These are phyloP conservation scores for Heliconius himera DNA, from an alignment of 1,140 invertebrate species.

Conservation along the genomic window DNA sequence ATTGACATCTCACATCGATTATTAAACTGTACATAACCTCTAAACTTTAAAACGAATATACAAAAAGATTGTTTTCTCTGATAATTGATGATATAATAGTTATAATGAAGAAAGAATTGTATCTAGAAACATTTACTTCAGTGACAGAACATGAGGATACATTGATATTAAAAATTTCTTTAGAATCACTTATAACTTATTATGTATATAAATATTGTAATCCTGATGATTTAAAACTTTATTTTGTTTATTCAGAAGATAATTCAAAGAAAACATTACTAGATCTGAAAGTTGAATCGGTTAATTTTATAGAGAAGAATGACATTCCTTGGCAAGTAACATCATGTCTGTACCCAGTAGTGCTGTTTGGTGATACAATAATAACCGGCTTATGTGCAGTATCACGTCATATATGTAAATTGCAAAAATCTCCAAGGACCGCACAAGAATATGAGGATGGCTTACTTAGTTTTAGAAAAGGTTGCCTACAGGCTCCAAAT, in stretches of 20 bases:
- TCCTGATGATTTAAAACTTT: conserved; percentile 51
- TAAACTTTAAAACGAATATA: background rate
- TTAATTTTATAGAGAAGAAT: conserved; percentile 43
- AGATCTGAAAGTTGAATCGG: conserved; percentile 39
- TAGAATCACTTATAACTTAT: conserved; percentile 73
- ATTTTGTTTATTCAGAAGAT: conserved; percentile 49
- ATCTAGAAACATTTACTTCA: conserved; percentile 49
- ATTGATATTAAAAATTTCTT: conserved; percentile 47
- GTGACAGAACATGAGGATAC: conserved; percentile 39
- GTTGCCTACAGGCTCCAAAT: conserved; percentile 90
- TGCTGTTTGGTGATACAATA: conserved; percentile 82
- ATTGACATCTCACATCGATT: background rate
- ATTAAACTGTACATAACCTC: background rate
- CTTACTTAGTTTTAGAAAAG: conserved; percentile 89
- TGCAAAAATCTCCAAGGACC: conserved; percentile 42
- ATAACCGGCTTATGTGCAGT: conserved; percentile 87
- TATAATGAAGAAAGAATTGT: conserved; percentile 43
- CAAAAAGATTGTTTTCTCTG: background rate
- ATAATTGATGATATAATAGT: background rate
- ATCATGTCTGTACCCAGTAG: conserved; percentile 83
- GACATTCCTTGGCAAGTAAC: conserved; percentile 66
- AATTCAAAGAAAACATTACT: conserved; percentile 31
- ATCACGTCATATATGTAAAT: conserved; percentile 85
- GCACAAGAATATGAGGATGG: conserved; percentile 73
- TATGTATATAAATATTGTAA: conserved; percentile 73